Base-by-base conservation (phyloP, 2,113 vertebrate species). In the Sitta europaea region DNA sequence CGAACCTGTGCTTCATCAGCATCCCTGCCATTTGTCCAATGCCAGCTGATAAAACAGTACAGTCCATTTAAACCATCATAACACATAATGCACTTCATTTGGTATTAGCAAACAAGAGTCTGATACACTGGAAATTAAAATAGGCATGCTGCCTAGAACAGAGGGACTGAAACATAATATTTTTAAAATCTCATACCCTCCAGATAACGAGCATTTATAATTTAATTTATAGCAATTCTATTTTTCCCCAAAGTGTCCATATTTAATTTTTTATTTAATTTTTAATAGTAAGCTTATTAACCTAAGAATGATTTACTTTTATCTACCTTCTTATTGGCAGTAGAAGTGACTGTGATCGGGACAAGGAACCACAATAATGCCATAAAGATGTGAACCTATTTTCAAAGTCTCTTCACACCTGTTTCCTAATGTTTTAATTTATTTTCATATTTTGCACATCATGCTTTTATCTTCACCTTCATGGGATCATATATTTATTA, bases 21-120 rank as follows among this genome's bases (percentile, higher is more conserved):
- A 95, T 72, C 83, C 31, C 92, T 74, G 14, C 67, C 62, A 42
- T 92, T 96, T 89, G 59, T 80, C 94, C 88, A 94, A 51, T 76
- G 70, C 86, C 54, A 67, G 10, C 54, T 77, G 88, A 91, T 93
- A 93, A 86, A 97, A 92, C 20, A 83, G 50, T 42, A 93, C 95
- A 95, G 95, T 92, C 14, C 27, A 72, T 96, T 93, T 92, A 77
- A 88, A 78, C 31, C 86, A 78, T 81, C 67, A 43, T 82, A 96
- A 71, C 8, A 81, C 51, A 68, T 91, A 97, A 84, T 65, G 50
- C 36, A 93, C 81, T 88, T 86, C 72, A 67, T 22, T 17, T 5
- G 20, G 11, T 82, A 65, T 81, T 96, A 83, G 51, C 42, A 92
- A 89, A 42, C 40, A 42, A 42, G 57, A 68, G 14, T 16, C n/a